Evolutionary conservation across 2,797 vertebrate genomes (phyloP).

Genomic region (Salarias fasciatus): DNA sequence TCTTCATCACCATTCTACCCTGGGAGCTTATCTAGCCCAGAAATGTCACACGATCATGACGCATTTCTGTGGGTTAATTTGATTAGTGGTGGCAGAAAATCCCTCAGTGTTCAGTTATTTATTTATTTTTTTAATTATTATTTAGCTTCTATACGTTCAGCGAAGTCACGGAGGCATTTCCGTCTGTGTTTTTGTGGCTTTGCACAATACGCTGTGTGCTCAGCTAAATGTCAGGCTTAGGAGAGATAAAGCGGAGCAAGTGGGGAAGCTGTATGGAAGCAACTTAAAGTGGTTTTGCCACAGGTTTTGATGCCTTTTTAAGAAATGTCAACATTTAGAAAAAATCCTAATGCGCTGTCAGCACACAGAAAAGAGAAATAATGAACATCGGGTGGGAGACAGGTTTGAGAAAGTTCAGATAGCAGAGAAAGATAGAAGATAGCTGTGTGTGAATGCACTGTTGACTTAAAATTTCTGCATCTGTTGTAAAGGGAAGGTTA

Average conservation of each 20-base stretch:
- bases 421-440: slow-evolving; percentile 42
- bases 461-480: too few relatives aligned
- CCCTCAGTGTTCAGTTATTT: slow-evolving; percentile 69
- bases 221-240: slow-evolving; percentile 69
- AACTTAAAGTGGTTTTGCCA: slow-evolving; percentile 45
- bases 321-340: slow-evolving; percentile 70
- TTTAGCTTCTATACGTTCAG: slow-evolving; percentile 60
- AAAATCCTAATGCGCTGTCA: slow-evolving; percentile 63
- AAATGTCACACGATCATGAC: slow-evolving; percentile 82
- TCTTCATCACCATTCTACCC: slow-evolving; percentile 76
- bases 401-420: slow-evolving; percentile 41
- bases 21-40: slow-evolving; percentile 80
- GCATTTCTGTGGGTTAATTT: slow-evolving; percentile 75
- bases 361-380: slow-evolving; percentile 47
- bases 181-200: slow-evolving; percentile 17
- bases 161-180: slow-evolving; percentile 52
- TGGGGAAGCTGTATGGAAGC: slow-evolving; percentile 26
- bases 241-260: slow-evolving; percentile 62
- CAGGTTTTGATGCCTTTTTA: slow-evolving; percentile 64
- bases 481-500: too few relatives aligned
- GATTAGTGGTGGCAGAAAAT: slow-evolving; percentile 76
- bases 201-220: slow-evolving; percentile 44
- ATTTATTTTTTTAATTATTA: slow-evolving; percentile 5
- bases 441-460: background rate
- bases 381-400: slow-evolving; percentile 47